Evolutionary conservation across 2,113 vertebrate species (phyloP).

Genomic region (Vidua macroura): DNA sequence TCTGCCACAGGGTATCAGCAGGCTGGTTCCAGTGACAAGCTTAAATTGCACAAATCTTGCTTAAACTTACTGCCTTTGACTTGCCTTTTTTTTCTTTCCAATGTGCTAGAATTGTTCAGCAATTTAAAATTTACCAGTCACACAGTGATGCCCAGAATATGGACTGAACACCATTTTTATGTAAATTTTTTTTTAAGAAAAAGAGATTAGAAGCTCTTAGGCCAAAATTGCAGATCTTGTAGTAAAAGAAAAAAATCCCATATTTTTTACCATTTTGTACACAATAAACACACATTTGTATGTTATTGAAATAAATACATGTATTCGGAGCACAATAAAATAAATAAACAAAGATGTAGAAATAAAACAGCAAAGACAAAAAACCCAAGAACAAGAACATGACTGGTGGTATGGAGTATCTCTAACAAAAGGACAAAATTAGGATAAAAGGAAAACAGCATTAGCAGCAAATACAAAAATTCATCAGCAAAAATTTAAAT

Average conservation of each 20-base stretch:
- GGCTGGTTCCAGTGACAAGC: accelerated
- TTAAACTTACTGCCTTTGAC: not conserved
- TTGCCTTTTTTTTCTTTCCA: not conserved
- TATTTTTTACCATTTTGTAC: not conserved
- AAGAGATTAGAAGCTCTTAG: not conserved
- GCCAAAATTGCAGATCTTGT: not conserved
- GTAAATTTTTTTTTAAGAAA: too few relatives aligned
- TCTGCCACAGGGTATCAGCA: not conserved
- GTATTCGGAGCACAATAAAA: not conserved
- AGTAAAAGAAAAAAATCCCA: not conserved
- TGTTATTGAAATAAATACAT: not conserved
- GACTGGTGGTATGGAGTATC: not conserved
- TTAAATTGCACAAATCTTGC: not conserved
- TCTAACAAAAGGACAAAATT: not conserved
- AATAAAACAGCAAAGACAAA: not conserved
- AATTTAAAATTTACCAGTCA: not conserved
- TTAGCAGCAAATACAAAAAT: not conserved
- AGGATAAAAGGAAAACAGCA: not conserved
- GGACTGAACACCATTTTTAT: not conserved
- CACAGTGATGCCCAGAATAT: not conserved
- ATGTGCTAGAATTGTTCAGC: not conserved
- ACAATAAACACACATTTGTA: not conserved
- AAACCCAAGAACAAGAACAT: not conserved
- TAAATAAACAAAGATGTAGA: not conserved
- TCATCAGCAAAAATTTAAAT: not conserved